phyloP scores from a whole-genome alignment of 2,113 vertebrate genomes.

The Camelus bactrianus region DNA sequence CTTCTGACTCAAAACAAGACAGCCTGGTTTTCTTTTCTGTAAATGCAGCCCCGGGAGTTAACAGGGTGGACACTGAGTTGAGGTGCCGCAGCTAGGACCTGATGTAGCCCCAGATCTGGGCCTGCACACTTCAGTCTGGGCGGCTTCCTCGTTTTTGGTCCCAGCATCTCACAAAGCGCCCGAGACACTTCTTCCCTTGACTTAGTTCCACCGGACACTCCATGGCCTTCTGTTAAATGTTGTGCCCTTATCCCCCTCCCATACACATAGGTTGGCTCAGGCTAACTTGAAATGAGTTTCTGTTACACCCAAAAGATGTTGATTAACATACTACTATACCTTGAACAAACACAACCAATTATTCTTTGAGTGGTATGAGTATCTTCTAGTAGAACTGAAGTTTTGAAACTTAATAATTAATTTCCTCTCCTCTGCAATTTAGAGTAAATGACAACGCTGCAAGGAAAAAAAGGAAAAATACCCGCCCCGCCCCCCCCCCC shows the following conservation, averaged over 20 bases:
- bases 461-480: neutral
- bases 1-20: neutral
- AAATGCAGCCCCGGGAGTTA: no score
- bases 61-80: accelerated
- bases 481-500: neutral
- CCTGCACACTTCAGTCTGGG: accelerated
- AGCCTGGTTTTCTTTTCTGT: neutral
- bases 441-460: neutral
- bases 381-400: neutral
- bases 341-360: neutral
- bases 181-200: neutral
- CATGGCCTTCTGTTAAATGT: neutral
- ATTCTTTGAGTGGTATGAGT: neutral
- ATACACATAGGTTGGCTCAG: neutral
- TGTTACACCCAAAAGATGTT: neutral
- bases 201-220: neutral
- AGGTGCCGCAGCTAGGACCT: neutral
- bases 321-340: neutral
- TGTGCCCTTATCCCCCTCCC: accelerated
- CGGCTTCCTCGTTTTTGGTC: neutral
- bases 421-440: neutral
- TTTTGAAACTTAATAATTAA: conserved; percentile 26
- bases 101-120: neutral
- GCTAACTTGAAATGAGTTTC: neutral
- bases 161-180: neutral